Conservation (phyloP, 2,797 vertebrate genomes). For the Sebastes hubbsi region DNA sequence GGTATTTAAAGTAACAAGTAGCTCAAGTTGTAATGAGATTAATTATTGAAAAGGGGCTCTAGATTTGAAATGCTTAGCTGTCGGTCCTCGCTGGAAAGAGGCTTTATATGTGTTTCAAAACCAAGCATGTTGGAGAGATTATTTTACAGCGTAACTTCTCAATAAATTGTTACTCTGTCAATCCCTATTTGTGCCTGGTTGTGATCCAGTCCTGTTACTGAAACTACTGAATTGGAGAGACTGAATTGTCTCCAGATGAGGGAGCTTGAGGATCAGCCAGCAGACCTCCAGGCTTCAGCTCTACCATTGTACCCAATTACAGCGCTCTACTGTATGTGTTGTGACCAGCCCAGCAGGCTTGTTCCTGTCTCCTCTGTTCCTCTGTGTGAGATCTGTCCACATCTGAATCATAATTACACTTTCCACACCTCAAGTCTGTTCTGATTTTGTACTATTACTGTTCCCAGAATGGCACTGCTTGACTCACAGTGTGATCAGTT, state of each 20-base stretch:
- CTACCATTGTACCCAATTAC: constrained; percentile 34
- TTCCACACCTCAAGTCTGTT: background rate
- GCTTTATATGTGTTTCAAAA: background rate
- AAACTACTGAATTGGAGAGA: constrained; percentile 7
- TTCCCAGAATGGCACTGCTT: background rate
- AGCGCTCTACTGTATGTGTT: background rate
- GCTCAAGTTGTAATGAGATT: background rate
- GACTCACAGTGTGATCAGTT: background rate
- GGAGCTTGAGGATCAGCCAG: constrained; percentile 64
- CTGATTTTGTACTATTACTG: background rate
- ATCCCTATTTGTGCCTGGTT: background rate
- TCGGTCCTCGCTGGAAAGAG: background rate
- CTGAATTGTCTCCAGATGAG: constrained; percentile 64
- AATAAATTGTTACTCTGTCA: background rate
- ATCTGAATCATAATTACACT: constrained; percentile 2
- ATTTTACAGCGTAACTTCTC: background rate
- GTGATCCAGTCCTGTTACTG: background rate
- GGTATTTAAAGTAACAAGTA: background rate
- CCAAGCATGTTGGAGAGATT: background rate
- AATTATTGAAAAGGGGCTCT: background rate
- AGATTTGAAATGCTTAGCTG: background rate
- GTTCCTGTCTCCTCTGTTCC: constrained; percentile 10
- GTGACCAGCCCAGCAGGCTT: constrained; percentile 18
- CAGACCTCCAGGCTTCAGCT: constrained; percentile 3
- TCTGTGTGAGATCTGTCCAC: constrained; percentile 1